Evolutionary conservation across 2,888 invertebrate species (phyloP), one percentile per base, ranked within the genome.

Genomic region (Kryphioiulus occultus): DNA sequence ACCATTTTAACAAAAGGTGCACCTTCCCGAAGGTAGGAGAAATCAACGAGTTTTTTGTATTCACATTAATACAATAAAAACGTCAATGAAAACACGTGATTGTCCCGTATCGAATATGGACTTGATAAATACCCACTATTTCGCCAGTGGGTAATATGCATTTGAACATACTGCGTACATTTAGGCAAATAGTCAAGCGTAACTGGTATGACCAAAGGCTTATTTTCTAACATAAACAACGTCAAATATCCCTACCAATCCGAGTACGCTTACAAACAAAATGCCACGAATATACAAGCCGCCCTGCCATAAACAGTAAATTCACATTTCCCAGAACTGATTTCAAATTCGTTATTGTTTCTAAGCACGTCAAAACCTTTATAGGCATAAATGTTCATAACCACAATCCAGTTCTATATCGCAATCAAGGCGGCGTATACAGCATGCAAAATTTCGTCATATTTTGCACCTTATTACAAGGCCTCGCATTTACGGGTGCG

Each of bases 351-450:
- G 68, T 68, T 68, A 68, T 68, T 68, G 68, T 68, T 68, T 68
- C 68, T 68, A 68, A 68, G 68, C 68, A 68, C 68, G 68, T 68
- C 68, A 68, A 3, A 68, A 26, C 68, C 68, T 68, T 68, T 68
- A 68, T 12, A 68, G 68, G 68, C 68, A 68, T 68, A 68, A 68
- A 68, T 68, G 68, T 68, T 68, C 68, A 68, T 68, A 68, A 68
- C n/a, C 68, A 68, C 68, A 68, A 68, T 68, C 47, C 47, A 47
- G 47, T 47, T 47, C 9, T 47, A 47, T 47, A 47, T 17, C 22
- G 68, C 68, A 68, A 68, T 68, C 68, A 26, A 68, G 68, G 68
- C 26, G n/a, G 68, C 26, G 68, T 68, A 3, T 39, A 9, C 39
- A 68, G 68, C 68, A 68, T 68, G 22, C 68, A 22, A 26, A 68